A percentile compares a stretch with the other conserved stretches of the same genome.
These are phyloP conservation scores for Omphaloscelis lunosa DNA, from an alignment of 2,888 invertebrate species.

Conservation along the genomic window DNA sequence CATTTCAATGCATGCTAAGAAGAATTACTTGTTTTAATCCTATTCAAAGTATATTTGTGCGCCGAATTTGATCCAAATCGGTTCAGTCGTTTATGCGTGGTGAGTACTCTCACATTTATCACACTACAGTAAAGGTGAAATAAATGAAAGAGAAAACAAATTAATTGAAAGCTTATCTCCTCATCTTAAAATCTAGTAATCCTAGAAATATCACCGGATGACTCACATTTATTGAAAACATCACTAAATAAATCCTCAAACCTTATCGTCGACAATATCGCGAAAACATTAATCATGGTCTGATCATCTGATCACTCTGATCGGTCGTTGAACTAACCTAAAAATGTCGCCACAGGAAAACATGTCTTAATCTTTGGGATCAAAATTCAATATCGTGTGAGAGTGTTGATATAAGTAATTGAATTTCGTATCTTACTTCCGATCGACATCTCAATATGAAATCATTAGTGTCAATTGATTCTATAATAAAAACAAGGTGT, in stretches of 20 bases:
- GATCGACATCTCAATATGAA: slow-evolving; percentile 22
- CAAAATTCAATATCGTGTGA: slow-evolving; percentile 14
- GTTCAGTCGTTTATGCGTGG: neutral
- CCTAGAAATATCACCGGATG: neutral
- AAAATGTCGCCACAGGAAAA: slow-evolving; percentile 26
- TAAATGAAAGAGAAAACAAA: neutral
- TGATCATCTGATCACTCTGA: slow-evolving; percentile 1
- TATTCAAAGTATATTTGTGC: neutral
- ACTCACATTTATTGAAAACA: slow-evolving; percentile 1
- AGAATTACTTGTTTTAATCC: too few species aligned
- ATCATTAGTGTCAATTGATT: slow-evolving; percentile 13
- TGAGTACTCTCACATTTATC: neutral
- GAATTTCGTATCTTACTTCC: slow-evolving; percentile 28
- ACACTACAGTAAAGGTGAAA: too few species aligned
- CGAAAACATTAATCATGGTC: slow-evolving; percentile 42
- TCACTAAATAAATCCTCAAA: slow-evolving; percentile 13
- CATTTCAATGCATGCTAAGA: too few species aligned
- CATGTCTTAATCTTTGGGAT: neutral
- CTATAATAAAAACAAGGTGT: neutral
- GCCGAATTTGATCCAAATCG: neutral
- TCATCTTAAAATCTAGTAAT: neutral
- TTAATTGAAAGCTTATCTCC: too few species aligned
- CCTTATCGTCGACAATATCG: slow-evolving; percentile 13
- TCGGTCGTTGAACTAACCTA: slow-evolving; percentile 56
- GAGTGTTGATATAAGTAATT: neutral